Evolutionary conservation across 2,888 invertebrate species (phyloP), one percentile per base, ranked within the genome.

Genomic region (Ligdia adustata): DNA sequence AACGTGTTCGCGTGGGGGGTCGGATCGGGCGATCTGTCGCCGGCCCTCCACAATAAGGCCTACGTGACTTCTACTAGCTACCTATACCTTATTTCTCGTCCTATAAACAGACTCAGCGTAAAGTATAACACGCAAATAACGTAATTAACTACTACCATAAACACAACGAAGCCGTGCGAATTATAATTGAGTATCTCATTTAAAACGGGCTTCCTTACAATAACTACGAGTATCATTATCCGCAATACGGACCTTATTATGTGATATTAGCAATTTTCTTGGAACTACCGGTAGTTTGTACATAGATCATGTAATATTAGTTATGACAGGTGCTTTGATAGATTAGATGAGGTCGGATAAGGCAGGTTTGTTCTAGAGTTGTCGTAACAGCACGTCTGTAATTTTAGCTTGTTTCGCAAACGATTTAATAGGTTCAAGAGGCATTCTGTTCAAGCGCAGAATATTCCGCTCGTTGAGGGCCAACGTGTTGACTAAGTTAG

Each of bases 1-100:
- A 80, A 79, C 64, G 64, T 51, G 41, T 41, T 39, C 15, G 34
- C 51, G 48, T 78, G 88, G 85, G 88, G 77, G 89, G 87, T 86
- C 87, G 77, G 89, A 86, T 86, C 87, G 74, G 16, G 28, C 11
- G 32, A 12, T 26, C 29, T 35, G 26, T 63, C 70, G 68, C 66
- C 9, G 41, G 47, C 32, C 47, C 35, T 41, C 34, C 26, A 18
- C 22, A 14, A 12, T 27, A 74, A 64, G 62, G 64, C 58, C 58
- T 59, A 58, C 60, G 56, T 57, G 59, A 59, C 50, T 42, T 33
- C 38, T 26, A 3, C 26, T n/a, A 4, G 11, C 9, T 22, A 11
- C 20, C 12, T 9, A 22, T 14, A 27, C 27, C 41, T n/a, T n/a
- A n/a, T n/a, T n/a, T n/a, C n/a, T n/a, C n/a, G n/a, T n/a, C n/a